Evolutionary conservation across 1,140 invertebrate genomes (phyloP).

Genomic region (Atta texana): DNA sequence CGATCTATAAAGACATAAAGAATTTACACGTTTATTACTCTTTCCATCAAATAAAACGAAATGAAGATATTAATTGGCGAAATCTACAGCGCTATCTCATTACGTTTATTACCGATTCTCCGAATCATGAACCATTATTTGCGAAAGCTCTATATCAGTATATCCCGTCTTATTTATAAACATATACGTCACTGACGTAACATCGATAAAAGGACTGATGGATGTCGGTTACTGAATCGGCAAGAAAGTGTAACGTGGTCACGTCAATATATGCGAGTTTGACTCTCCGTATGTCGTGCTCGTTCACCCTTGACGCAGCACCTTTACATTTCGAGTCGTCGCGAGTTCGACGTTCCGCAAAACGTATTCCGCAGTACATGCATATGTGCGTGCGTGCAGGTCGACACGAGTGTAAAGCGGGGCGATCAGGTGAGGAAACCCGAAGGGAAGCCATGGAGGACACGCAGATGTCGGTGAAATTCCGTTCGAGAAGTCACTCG

Average conservation of each 20-base stretch:
- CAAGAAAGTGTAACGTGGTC: slow-evolving; percentile 52
- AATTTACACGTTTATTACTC: background rate
- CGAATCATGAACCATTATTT: background rate
- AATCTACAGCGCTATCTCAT: background rate
- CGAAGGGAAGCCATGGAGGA: slow-evolving; percentile 80
- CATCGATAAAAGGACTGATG: slow-evolving; percentile 22
- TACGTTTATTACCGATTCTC: background rate
- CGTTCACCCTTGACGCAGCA: slow-evolving; percentile 82
- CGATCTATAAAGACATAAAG: background rate
- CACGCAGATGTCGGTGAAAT: slow-evolving; percentile 86
- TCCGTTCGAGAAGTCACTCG: slow-evolving; percentile 85
- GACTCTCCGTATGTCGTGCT: slow-evolving; percentile 80
- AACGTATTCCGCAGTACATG: slow-evolving; percentile 51
- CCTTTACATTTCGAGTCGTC: slow-evolving; percentile 69
- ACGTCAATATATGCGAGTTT: slow-evolving; percentile 46
- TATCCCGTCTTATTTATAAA: slow-evolving; percentile 25
- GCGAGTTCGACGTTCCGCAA: slow-evolving; percentile 64
- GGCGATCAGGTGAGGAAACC: slow-evolving; percentile 70
- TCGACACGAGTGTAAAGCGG: slow-evolving; percentile 68
- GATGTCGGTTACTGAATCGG: slow-evolving; percentile 29
- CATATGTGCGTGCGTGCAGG: slow-evolving; percentile 67
- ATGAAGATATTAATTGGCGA: background rate
- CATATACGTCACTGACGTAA: background rate
- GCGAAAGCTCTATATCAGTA: background rate
- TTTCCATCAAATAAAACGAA: background rate